phyloP scores from a whole-genome alignment of 2,113 vertebrate species.

The Diphyllodes magnificus region DNA sequence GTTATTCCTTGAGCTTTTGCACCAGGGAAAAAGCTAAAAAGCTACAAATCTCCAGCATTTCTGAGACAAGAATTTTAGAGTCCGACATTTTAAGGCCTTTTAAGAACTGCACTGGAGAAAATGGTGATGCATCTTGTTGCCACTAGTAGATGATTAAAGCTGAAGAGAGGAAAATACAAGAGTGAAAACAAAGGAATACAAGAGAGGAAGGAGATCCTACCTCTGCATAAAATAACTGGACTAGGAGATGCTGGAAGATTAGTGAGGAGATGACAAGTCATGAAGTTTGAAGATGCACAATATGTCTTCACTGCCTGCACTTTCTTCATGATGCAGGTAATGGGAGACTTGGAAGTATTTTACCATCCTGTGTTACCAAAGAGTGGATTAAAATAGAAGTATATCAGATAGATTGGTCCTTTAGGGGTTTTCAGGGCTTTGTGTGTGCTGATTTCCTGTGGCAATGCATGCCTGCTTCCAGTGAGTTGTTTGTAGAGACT shows the following conservation, averaged over 20 bases:
- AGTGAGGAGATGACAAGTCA: background rate
- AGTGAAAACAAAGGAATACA: background rate
- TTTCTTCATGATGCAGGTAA: background rate
- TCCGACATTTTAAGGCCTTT: background rate
- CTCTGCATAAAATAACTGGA: background rate
- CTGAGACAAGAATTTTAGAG: background rate
- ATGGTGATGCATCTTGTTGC: background rate
- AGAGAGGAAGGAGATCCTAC: accelerated
- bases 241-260: background rate
- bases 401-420: background rate
- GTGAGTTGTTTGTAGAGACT: constrained; percentile 7
- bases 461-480: background rate
- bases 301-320: background rate
- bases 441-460: background rate
- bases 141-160: background rate
- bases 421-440: background rate
- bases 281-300: background rate
- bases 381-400: background rate
- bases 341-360: background rate
- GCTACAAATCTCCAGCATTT: background rate
- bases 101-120: background rate
- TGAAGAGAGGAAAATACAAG: background rate
- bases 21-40: background rate
- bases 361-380: background rate
- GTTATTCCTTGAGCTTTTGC: background rate